Base-by-base conservation (phyloP, 1,140 invertebrate species). In the Propsilocerus akamusi region DNA sequence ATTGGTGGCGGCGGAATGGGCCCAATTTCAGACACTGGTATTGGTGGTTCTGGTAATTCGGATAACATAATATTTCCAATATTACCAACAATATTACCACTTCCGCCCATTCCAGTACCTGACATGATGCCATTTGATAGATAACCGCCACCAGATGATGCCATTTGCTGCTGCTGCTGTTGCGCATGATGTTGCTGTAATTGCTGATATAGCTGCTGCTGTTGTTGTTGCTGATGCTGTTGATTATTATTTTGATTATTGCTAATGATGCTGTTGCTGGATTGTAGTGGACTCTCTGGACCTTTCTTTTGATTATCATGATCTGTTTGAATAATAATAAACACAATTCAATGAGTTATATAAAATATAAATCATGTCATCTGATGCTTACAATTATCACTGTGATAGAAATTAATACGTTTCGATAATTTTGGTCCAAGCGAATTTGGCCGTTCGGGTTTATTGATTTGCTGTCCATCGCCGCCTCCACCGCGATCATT, bases 1-100 rank as follows among this genome's bases (percentile, higher is more conserved):
- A 93, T 93, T 50, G 88, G 89, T 49, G 90, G 90, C 54, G 90
- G 90, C 59, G 90, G 90, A 64, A 94, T 94, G 37, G 87, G 89
- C 26, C 90, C 89, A 63, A 94, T 92, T 62, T 94, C 90, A 50
- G 86, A 90, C 12, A 93, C 67, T 10, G 86, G 85, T 58, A 92
- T 91, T 53, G 88, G 87, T 47, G 87, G 87, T 66, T 92, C 88
- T 48, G 88, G 87, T 56, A 91, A 71, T 60, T 89, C 84, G 51
- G 83, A 86, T 54, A 89, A 72, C 68, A 83, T 76, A 53, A 86
- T 59, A 49, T 48, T n/a, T n/a, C n/a, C n/a, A n/a, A n/a, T n/a
- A n/a, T n/a, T n/a, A n/a, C n/a, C n/a, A n/a, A n/a, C n/a, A n/a
- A n/a, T n/a, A n/a, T n/a, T n/a, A n/a, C n/a, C n/a, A n/a, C n/a